Evolutionary conservation across 2,113 vertebrate genomes (phyloP).

Genomic region (Oplegnathus fasciatus): DNA sequence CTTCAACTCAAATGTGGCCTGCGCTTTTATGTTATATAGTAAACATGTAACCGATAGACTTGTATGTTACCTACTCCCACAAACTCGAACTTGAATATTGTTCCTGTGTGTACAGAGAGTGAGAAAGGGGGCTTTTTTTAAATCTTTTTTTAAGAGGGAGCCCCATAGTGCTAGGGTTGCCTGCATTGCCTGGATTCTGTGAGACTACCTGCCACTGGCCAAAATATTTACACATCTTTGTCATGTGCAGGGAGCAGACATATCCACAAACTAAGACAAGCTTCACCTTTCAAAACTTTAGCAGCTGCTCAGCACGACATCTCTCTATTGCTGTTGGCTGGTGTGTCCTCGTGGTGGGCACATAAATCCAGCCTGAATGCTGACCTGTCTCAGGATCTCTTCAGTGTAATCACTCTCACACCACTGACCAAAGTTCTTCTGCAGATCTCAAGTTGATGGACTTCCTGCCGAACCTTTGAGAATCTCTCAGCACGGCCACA

Average conservation of each 20-base stretch:
- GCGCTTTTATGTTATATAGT: not conserved
- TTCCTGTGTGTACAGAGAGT: slow-evolving; percentile 4
- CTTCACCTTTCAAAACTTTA: slow-evolving; percentile 35
- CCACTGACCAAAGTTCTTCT: slow-evolving; percentile 40
- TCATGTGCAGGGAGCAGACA: slow-evolving; percentile 3
- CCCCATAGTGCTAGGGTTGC: not conserved
- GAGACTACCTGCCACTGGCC: not conserved
- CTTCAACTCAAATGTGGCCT: too few species aligned
- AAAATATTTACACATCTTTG: slow-evolving; percentile 19
- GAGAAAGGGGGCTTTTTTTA: not conserved
- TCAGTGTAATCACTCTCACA: slow-evolving; percentile 34
- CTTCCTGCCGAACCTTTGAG: slow-evolving; percentile 12
- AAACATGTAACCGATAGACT: not conserved
- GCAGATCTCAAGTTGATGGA: slow-evolving; percentile 40
- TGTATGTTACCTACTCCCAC: slow-evolving; percentile 17
- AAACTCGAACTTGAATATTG: slow-evolving; percentile 10
- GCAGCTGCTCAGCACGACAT: slow-evolving; percentile 30
- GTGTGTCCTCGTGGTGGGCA: slow-evolving; percentile 20
- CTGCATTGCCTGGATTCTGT: not conserved
- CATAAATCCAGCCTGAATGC: slow-evolving; percentile 46
- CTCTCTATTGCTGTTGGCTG: slow-evolving; percentile 44
- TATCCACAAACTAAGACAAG: slow-evolving; percentile 20
- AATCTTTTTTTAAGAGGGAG: not conserved
- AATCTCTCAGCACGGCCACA: slow-evolving; percentile 12
- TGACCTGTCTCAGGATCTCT: slow-evolving; percentile 36